Evolutionary conservation across 2,797 vertebrate species (phyloP).

Genomic region (Xenentodon cancila): DNA sequence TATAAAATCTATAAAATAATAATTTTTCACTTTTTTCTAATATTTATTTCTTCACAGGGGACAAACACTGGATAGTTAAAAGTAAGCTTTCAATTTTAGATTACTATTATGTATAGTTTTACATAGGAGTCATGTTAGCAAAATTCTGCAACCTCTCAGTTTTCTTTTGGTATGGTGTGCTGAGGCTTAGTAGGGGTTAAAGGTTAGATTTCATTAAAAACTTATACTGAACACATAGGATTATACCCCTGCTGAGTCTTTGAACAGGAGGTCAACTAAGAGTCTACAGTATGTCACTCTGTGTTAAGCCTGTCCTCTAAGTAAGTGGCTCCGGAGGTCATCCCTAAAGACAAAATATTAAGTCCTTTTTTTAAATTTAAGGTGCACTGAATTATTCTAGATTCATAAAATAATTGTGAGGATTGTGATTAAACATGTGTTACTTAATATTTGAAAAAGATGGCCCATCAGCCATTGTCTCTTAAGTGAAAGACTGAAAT

Average conservation of each 20-base stretch:
- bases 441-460: no score
- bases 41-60: no score
- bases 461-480: no score
- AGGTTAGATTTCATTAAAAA: conserved; percentile 64
- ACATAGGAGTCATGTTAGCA: not conserved
- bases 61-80: no score
- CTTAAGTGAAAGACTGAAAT: not conserved
- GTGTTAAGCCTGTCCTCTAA: not conserved
- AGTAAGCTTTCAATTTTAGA: not conserved
- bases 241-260: conserved; percentile 57
- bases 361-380: not conserved
- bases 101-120: not conserved
- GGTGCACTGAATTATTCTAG: not conserved
- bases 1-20: not conserved
- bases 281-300: conserved; percentile 44
- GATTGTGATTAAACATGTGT: not conserved
- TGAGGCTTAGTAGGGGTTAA: conserved; percentile 23
- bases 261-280: conserved; percentile 54
- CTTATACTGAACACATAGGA: conserved; percentile 41
- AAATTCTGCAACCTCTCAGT: conserved; percentile 11
- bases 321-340: conserved; percentile 22
- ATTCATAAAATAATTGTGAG: not conserved
- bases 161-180: conserved; percentile 14
- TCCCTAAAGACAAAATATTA: conserved; percentile 19
- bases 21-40: no score